A percentile compares a stretch with the other conserved stretches of the same genome.
Conservation (phyloP, 1,140 invertebrate genomes). For the Phymastichus coffea region DNA sequence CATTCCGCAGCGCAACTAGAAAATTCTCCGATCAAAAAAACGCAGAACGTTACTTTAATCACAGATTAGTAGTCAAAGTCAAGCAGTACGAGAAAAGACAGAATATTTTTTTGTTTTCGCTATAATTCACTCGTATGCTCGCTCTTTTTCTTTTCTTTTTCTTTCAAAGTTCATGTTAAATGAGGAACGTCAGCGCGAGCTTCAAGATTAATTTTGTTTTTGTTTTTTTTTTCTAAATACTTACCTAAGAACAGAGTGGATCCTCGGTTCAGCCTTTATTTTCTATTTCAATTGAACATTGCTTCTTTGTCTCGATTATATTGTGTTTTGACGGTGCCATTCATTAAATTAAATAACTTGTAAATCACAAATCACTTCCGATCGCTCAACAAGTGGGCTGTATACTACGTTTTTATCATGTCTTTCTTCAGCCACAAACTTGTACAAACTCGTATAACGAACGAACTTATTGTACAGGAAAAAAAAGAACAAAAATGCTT, state of each 20-base stretch:
- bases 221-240: too few relatives aligned
- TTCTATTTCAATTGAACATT: background rate
- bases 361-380: conserved; percentile 42
- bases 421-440: background rate
- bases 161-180: conserved; percentile 4
- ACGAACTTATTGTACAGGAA: background rate
- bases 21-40: conserved; percentile 13
- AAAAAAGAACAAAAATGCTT: conserved; percentile 9
- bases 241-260: conserved; percentile 18
- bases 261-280: background rate
- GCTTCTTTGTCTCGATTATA: background rate
- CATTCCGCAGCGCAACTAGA: conserved; percentile 1
- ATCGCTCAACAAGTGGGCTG: conserved; percentile 4
- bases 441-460: conserved; percentile 6
- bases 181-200: conserved; percentile 15
- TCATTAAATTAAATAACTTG: conserved; percentile 51
- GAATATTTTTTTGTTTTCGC: conserved; percentile 2
- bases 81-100: conserved; percentile 22
- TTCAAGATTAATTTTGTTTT: conserved; percentile 4
- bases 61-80: conserved; percentile 30
- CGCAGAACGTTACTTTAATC: conserved; percentile 26
- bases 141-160: background rate
- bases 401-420: too few relatives aligned
- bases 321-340: conserved; percentile 27
- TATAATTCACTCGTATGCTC: conserved; percentile 8